Evolutionary conservation across 2,113 vertebrate genomes (phyloP), one percentile per base, ranked within the genome.

Genomic region (Sturnus vulgaris): DNA sequence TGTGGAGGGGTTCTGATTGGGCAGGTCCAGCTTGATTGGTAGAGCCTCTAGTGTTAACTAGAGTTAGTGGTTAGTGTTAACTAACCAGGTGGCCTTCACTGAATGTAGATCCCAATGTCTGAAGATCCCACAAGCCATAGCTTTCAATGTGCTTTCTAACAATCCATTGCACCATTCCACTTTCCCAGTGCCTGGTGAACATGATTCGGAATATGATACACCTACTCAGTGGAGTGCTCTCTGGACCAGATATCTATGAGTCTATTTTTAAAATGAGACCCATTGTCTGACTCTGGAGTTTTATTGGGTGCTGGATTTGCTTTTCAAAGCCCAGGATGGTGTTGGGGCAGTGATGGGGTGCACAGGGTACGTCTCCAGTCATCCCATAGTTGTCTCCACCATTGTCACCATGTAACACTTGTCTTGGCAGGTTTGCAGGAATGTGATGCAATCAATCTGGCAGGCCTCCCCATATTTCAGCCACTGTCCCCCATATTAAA

Each of bases 401-500:
- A n/a, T 5, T 24, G 70, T n/a, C n/a, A 56, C 4, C 42, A 63
- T 0, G 0, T 47, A 56, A 10, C 0, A 0, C 23, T 47, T 47
- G 30, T n/a, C 30, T 56, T n/a, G 24, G 42, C 12, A 56, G 8
- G 19, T 39, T 56, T 73, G 19, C 20, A 30, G 35, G 12, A 40
- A 19, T 35, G 60, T 35, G 50, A 30, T 40, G 30, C 20, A 40
- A 65, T 28, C n/a, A n/a, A 2, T 40, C 24, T 56, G 23, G 14
- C 15, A 65, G 12, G 28, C 17, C 12, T 49, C 12, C 42, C 12
- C 10, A 30, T 49, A 30, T 30, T 65, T 40, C 3, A 2, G 16
- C 35, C 30, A 69, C 28, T n/a, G 7, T 28, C 11, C 10, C 19
- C 30, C 16, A 20, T 24, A 75, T 30, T 16, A 40, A 40, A 49